A percentile compares a stretch with the other conserved stretches of the same genome.
These are phyloP conservation scores for Meloe dianella DNA, from an alignment of 2,888 invertebrate species.

Conservation along the genomic window DNA sequence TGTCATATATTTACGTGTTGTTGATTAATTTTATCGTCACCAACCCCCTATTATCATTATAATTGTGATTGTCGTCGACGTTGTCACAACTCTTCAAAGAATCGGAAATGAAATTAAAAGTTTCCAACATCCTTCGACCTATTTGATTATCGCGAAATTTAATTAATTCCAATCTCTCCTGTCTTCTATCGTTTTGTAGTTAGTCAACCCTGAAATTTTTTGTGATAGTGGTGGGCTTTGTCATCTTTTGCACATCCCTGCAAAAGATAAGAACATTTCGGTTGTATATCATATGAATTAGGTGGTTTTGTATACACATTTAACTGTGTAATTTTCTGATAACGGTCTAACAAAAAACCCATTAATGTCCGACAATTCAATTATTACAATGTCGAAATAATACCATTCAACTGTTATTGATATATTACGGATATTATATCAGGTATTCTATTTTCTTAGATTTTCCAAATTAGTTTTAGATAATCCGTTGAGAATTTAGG, in stretches of 20 bases:
- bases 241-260: background rate
- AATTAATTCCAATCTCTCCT: background rate
- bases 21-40: background rate
- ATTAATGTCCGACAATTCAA: background rate
- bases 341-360: background rate
- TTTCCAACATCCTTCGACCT: conserved; percentile 22
- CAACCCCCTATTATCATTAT: background rate
- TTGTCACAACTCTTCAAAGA: conserved; percentile 10
- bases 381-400: background rate
- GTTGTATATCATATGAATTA: background rate
- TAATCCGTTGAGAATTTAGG: background rate
- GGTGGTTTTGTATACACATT: background rate
- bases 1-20: background rate
- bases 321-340: background rate
- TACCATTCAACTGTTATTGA: background rate
- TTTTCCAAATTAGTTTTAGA: too few relatives aligned
- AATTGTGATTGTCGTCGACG: background rate
- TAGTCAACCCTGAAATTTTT: background rate
- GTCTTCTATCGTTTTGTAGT: background rate
- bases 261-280: conserved; percentile 1
- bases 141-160: background rate
- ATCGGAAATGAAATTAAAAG: conserved; percentile 24
- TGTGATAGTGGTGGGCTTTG: background rate
- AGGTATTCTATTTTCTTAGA: too few relatives aligned
- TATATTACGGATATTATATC: background rate